Evolutionary conservation across 2,888 invertebrate genomes (phyloP), one percentile per base, ranked within the genome.

Genomic region (Hydropsyche betteni): DNA sequence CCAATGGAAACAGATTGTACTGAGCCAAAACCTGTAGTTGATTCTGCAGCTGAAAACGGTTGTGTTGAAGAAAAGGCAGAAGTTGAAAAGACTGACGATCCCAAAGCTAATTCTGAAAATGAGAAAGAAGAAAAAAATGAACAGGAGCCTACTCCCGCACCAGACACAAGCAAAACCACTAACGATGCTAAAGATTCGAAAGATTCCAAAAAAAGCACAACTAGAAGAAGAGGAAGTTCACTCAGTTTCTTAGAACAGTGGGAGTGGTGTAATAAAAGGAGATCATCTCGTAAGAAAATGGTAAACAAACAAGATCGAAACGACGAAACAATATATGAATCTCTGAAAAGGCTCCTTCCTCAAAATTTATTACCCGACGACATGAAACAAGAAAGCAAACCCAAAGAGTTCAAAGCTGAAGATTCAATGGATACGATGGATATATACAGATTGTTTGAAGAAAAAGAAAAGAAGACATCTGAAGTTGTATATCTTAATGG

Each of bases 191-290:
- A 88, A 81, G 83, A 84, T 55, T 85, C 85, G 50, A 88, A 87
- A 76, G 83, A 84, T 55, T 85, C 85, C 44, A 88, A 87, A 76
- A 88, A 89, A 80, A 84, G 85, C 61, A 84, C 87, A 8, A 88
- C 87, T 1, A 89, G 93, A 80, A 86, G 93, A n/a, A 86, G 93
- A 77, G 90, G 93, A 53, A 93, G 92, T 83, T 91, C 92, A 44
- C 84, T 93, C 12, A 91, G 91, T 69, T 91, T 91, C 80, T 83
- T 94, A 33, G 91, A 93, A 80, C 91, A 92, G 80, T 93, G 94
- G 93, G 92, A 92, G 71, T 94, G 93, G 92, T 93, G 93, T 80
- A 88, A 88, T 73, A 91, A 89, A 80, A 82, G 90, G 24, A 87
- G 88, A 78, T 87, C 89, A 10, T 84, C 85, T 0, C 82, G 86